phyloP scores from a whole-genome alignment of 2,888 invertebrate genomes.

The Osedax fenrisi region DNA sequence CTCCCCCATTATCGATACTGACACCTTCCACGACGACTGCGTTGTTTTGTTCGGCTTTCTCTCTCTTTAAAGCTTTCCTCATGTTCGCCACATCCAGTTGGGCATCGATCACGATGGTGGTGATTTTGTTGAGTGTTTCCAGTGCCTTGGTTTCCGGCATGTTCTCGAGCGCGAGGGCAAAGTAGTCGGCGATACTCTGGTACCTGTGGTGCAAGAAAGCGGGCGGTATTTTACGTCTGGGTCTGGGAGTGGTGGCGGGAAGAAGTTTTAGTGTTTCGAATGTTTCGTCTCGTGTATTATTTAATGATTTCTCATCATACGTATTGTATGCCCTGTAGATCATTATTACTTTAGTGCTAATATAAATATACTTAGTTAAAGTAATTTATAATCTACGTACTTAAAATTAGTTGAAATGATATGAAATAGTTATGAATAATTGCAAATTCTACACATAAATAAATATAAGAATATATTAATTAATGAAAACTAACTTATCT shows the following conservation, averaged over 20 bases:
- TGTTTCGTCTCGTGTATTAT: not conserved
- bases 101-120: not conserved
- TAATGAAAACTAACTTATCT: not conserved
- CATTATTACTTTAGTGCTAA: not conserved
- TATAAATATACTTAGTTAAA: not conserved
- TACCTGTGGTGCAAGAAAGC: not conserved
- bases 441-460: too few relatives aligned
- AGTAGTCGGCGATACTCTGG: not conserved
- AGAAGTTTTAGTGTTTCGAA: not conserved
- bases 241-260: not conserved
- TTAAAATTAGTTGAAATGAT: too few relatives aligned
- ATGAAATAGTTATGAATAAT: too few relatives aligned
- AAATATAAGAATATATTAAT: not conserved
- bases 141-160: not conserved
- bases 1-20: too few relatives aligned
- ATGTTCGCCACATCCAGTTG: not conserved
- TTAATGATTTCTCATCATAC: not conserved
- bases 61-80: too few relatives aligned
- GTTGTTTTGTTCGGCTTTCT: too few relatives aligned
- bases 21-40: too few relatives aligned
- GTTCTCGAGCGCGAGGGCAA: not conserved
- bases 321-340: not conserved
- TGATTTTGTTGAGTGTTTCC: not conserved
- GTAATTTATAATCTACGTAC: not conserved
- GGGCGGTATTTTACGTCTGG: not conserved